Percentiles rank a stretch among this genome's conserved stretches.
phyloP scores from a whole-genome alignment of 2,797 vertebrate species.

The Clarias pachynema region DNA sequence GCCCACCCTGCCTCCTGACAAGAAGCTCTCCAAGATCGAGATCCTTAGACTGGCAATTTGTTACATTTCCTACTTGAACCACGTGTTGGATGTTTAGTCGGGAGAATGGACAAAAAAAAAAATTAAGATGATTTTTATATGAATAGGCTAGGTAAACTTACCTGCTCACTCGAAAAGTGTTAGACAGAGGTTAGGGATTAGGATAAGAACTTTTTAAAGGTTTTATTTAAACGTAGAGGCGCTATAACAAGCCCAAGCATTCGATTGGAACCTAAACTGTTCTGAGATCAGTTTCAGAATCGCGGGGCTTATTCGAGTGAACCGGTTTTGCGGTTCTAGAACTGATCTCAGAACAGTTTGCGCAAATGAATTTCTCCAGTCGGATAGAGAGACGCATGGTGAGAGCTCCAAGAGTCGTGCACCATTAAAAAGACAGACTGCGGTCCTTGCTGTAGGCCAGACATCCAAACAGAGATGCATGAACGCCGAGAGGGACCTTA shows the following conservation, averaged over 20 bases:
- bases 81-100: constrained; percentile 79
- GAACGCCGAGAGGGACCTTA: constrained; percentile 36
- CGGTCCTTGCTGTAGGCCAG: constrained; percentile 41
- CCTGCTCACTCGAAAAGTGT: constrained; percentile 39
- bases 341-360: too few species aligned
- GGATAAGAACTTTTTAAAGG: constrained; percentile 5
- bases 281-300: too few species aligned
- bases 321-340: too few species aligned
- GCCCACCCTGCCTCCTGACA: constrained; percentile 84
- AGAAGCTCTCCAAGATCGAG: constrained; percentile 87
- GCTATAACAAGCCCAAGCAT: background rate
- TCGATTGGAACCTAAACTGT: too few species aligned
- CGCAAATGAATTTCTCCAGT: too few species aligned
- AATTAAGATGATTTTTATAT: background rate
- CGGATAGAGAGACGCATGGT: constrained; percentile 29
- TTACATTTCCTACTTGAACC: constrained; percentile 87
- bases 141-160: background rate
- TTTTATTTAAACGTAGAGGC: constrained; percentile 26
- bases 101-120: background rate
- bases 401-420: constrained; percentile 48
- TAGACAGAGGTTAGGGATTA: constrained; percentile 40
- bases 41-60: constrained; percentile 84
- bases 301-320: too few species aligned
- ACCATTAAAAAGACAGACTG: constrained; percentile 43
- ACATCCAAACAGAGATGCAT: constrained; percentile 29